phyloP scores from a whole-genome alignment of 2,888 invertebrate species.

The Keiferia lycopersicella region DNA sequence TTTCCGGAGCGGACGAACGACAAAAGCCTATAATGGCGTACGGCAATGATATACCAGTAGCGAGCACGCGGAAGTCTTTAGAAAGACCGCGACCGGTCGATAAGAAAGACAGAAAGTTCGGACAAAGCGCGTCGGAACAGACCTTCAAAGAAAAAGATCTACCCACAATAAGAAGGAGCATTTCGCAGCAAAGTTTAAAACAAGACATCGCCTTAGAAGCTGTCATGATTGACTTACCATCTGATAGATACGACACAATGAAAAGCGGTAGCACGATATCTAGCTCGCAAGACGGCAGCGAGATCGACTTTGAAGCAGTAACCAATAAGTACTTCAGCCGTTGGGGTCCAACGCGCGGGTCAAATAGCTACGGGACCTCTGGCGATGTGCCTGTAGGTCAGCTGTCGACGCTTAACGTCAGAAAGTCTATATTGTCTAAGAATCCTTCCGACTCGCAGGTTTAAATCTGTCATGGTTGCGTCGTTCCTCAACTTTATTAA shows the following conservation, averaged over 20 bases:
- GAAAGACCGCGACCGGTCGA: conserved; percentile 46
- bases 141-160: conserved; percentile 46
- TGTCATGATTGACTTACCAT: conserved; percentile 68
- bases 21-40: conserved; percentile 73
- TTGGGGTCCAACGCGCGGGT: conserved; percentile 78
- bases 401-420: conserved; percentile 65
- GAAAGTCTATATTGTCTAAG: conserved; percentile 47
- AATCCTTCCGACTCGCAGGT: conserved; percentile 55
- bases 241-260: conserved; percentile 54
- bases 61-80: conserved; percentile 42
- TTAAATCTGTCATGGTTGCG: conserved; percentile 33
- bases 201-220: conserved; percentile 70
- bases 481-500: not conserved
- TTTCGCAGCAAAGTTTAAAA: conserved; percentile 68
- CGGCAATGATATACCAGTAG: conserved; percentile 41
- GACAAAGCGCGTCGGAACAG: conserved; percentile 65
- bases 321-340: conserved; percentile 54
- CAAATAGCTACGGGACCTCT: conserved; percentile 70
- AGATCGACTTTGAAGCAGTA: conserved; percentile 40
- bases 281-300: conserved; percentile 45
- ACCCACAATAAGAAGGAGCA: conserved; percentile 53
- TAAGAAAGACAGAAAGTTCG: conserved; percentile 43
- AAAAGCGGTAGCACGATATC: conserved; percentile 46
- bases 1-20: conserved; percentile 53
- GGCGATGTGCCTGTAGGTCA: conserved; percentile 63